A percentile compares a stretch with the other conserved stretches of the same genome.
phyloP scores from a whole-genome alignment of 2,113 vertebrate genomes.

The Sinocyclocheilus anshuiensis region DNA sequence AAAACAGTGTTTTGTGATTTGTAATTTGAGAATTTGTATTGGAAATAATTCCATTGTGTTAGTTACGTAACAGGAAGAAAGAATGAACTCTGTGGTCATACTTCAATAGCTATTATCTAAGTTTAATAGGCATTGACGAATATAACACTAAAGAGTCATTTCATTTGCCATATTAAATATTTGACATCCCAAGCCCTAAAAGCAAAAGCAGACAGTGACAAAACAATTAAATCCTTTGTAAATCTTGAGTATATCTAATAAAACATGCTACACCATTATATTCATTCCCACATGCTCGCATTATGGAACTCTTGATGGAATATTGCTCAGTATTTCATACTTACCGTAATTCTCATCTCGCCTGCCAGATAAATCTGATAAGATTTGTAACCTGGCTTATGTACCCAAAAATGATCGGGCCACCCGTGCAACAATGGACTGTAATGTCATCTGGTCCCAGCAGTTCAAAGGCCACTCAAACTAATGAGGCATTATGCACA shows the following conservation, averaged over 20 bases:
- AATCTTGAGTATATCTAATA: background rate
- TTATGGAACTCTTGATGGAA: background rate
- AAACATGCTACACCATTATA: background rate
- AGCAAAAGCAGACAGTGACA: background rate
- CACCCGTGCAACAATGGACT: background rate
- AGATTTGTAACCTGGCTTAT: background rate
- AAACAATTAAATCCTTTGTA: background rate
- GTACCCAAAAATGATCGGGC: background rate
- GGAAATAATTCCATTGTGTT: background rate
- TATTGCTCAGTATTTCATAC: background rate
- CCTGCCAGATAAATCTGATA: background rate
- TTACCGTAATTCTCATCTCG: slow-evolving; percentile 8
- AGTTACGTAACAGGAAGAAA: background rate
- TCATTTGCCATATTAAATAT: background rate
- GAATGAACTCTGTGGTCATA: background rate
- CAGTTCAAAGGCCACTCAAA: slow-evolving; percentile 32
- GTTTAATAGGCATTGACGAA: background rate
- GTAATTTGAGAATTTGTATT: background rate
- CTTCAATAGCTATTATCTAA: background rate
- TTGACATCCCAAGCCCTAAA: background rate
- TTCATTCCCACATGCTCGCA: background rate
- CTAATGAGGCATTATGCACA: slow-evolving; percentile 19
- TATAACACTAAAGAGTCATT: background rate
- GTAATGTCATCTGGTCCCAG: background rate
- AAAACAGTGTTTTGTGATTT: background rate